Evolutionary conservation across 2,888 invertebrate genomes (phyloP), one percentile per base, ranked within the genome.

Genomic region (Frankliniella intonsa): DNA sequence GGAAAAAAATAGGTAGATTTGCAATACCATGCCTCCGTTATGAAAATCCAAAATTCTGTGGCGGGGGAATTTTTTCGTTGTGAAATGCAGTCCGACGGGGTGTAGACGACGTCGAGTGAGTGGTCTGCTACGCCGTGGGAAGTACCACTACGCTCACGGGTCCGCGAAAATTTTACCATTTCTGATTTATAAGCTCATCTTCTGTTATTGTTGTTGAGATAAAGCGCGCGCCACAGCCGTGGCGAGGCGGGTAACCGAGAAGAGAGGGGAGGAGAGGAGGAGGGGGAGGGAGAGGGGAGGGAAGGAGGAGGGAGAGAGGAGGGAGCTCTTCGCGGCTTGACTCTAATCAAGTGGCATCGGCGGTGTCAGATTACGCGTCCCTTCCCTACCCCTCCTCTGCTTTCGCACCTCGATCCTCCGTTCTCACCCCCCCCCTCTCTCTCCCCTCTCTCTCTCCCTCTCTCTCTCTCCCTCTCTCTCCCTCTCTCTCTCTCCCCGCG

Each of bases 321-420:
- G 55, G 55, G 14, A 55, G 11, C 55, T 14, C 55, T 10, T 19
- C 55, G 55, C 55, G 19, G 55, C 55, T 22, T 76, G 25, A 38
- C 22, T 76, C 69, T 76, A n/a, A 76, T 76, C 69, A 69, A 69
- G 69, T 55, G 55, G 55, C 55, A 55, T 69, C 69, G 69, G 69
- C 25, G 69, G 69, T 76, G 69, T 76, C 69, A 76, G 8, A 25
- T 76, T 76, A 25, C 69, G 7, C 22, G n/a, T n/a, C n/a, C 69
- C 55, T 55, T 19, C 55, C 55, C 55, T 55, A 9, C 55, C 55
- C 14, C 19, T 19, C 55, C 55, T 55, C 14, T 9, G 19, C 14
- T 19, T 19, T 55, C 55, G 14, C 55, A 55, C 55, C 55, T 19
- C 55, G 17, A 12, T 12, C 55, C 55, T 12, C 1, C 3, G 25